Conservation (phyloP, 2,797 vertebrate species). For the Staurois parvus region DNA sequence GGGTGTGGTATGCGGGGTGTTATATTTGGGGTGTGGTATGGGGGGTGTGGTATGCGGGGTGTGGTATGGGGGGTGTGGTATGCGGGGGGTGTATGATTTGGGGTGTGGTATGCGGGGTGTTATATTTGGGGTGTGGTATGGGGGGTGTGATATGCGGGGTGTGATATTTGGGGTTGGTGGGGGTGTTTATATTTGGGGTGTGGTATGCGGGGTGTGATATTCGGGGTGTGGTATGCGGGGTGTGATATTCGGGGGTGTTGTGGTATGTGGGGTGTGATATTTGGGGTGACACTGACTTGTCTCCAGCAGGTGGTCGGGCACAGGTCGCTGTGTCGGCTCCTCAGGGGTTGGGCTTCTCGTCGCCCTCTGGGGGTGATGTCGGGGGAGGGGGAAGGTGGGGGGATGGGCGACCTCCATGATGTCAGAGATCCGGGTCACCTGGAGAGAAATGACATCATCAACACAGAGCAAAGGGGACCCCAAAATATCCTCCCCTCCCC, state of each 20-base stretch:
- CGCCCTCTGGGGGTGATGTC: slow-evolving; percentile 39
- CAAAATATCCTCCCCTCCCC: no score
- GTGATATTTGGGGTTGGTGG: no score
- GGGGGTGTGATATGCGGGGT: no score
- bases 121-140: no score
- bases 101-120: neutral
- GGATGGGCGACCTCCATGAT: slow-evolving; percentile 78
- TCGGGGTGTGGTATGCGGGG: no score
- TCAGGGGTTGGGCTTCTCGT: slow-evolving; percentile 71
- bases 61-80: no score
- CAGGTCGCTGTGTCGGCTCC: slow-evolving; percentile 70
- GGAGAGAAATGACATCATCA: neutral
- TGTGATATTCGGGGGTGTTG: no score
- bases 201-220: no score
- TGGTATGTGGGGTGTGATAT: neutral
- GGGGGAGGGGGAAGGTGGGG: slow-evolving; percentile 49
- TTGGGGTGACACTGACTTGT: slow-evolving; percentile 78
- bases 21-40: no score
- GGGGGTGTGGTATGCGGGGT: no score
- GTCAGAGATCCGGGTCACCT: neutral
- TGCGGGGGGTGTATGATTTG: neutral
- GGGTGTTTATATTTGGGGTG: no score
- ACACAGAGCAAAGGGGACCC: no score
- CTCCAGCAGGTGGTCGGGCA: slow-evolving; percentile 86
- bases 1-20: neutral